A percentile compares a stretch with the other conserved stretches of the same genome.
Evolutionary conservation across 2,888 invertebrate genomes (phyloP).

Genomic region (Ichneumon xanthorius): DNA sequence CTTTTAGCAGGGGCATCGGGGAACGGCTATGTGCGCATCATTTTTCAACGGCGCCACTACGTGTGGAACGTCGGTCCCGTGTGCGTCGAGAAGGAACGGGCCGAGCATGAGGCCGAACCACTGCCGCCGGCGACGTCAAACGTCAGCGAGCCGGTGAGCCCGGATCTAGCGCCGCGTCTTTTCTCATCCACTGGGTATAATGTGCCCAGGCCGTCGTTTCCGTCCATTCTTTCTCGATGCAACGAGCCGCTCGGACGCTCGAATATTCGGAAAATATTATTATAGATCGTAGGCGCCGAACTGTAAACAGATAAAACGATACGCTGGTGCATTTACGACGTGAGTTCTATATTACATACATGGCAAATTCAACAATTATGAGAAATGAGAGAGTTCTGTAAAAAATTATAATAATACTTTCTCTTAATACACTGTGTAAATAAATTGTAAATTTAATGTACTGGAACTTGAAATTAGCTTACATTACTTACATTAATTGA

Average conservation of each 20-base stretch:
- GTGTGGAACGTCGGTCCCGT: constrained; percentile 41
- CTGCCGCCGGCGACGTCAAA: constrained; percentile 76
- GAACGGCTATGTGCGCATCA: constrained; percentile 77
- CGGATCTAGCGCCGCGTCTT: constrained; percentile 68
- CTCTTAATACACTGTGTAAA: no score
- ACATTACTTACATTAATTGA: no score
- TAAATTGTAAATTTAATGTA: no score
- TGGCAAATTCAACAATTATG: no score
- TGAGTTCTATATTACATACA: neutral
- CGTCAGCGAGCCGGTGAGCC: constrained; percentile 76
- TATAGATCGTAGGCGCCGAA: neutral
- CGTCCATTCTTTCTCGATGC: constrained; percentile 53
- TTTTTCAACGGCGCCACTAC: constrained; percentile 81
- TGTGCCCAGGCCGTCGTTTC: constrained; percentile 48
- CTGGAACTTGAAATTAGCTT: no score
- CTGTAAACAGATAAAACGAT: neutral
- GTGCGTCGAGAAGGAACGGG: constrained; percentile 50
- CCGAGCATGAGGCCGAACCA: constrained; percentile 62
- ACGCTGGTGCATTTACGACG: neutral
- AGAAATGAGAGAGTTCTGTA: neutral
- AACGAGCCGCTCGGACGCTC: neutral
- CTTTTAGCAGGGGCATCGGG: constrained; percentile 78
- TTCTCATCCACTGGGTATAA: constrained; percentile 69
- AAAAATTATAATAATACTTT: neutral
- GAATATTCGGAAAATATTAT: constrained; percentile 9